These are phyloP conservation scores for Hippocampus abdominalis DNA, from an alignment of 2,113 vertebrate genomes.

Conservation along the genomic window DNA sequence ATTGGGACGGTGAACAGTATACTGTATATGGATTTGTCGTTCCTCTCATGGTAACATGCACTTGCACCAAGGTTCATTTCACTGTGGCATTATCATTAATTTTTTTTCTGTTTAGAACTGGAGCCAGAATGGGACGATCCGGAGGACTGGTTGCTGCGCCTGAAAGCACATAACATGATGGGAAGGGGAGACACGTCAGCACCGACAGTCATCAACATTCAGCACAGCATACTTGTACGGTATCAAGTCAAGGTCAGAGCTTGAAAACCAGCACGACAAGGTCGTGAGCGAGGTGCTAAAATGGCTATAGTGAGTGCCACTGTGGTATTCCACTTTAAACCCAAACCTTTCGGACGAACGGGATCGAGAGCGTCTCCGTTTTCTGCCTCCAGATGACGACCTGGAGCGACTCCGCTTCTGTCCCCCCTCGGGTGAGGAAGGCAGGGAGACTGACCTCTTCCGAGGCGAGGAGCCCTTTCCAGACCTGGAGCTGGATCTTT, in stretches of 20 bases:
- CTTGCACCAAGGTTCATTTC: constrained; percentile 49
- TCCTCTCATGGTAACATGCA: constrained; percentile 71
- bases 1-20: constrained; percentile 44
- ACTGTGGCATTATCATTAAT: constrained; percentile 48
- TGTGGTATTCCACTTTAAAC: constrained; percentile 97
- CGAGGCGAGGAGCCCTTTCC: constrained; percentile 90
- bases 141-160: constrained; percentile 85
- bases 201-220: background rate
- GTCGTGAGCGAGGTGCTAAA: constrained; percentile 42
- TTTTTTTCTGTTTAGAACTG: constrained; percentile 97
- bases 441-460: constrained; percentile 89
- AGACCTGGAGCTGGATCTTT: constrained; percentile 99
- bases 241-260: constrained; percentile 20
- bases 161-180: constrained; percentile 80
- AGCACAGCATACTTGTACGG: constrained; percentile 13
- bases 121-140: constrained; percentile 97
- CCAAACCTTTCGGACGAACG: constrained; percentile 99
- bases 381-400: constrained; percentile 93
- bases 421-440: constrained; percentile 89
- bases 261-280: constrained; percentile 5
- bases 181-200: constrained; percentile 54
- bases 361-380: constrained; percentile 97
- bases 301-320: constrained; percentile 71
- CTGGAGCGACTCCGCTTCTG: constrained; percentile 95
- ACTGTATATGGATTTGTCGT: constrained; percentile 47